These are phyloP conservation scores for Stichodactyla helianthus DNA, from an alignment of 64 coral and sea anemone genomes.

Conservation along the genomic window DNA sequence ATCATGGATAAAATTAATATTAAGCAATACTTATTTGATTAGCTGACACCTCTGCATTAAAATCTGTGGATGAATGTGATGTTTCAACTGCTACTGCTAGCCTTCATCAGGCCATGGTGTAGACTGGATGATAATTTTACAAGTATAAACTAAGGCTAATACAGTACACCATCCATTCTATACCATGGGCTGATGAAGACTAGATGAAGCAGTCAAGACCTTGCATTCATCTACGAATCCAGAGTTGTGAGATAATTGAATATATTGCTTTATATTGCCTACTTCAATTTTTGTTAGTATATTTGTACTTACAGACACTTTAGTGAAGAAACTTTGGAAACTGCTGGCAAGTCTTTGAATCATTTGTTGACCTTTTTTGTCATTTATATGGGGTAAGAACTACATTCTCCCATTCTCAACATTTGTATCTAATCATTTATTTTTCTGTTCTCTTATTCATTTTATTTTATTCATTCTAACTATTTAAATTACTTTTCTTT, in stretches of 20 bases:
- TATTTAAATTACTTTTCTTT: background rate
- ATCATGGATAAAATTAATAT: too few species aligned
- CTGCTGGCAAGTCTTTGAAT: constrained; percentile 61
- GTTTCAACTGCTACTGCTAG: too few species aligned
- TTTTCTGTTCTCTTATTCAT: background rate
- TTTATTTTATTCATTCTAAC: background rate
- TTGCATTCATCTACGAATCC: too few species aligned
- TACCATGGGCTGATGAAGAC: too few species aligned
- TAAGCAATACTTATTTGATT: too few species aligned
- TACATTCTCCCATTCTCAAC: background rate
- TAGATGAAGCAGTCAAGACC: too few species aligned
- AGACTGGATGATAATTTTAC: background rate
- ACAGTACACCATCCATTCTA: too few species aligned
- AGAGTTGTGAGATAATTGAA: too few species aligned
- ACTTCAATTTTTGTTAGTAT: too few species aligned
- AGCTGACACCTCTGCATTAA: background rate
- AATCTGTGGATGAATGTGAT: too few species aligned
- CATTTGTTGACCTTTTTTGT: constrained; percentile 89
- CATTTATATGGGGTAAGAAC: constrained; percentile 60
- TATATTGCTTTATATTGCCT: background rate
- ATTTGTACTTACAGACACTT: constrained; percentile 68
- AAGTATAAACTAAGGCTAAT: too few species aligned
- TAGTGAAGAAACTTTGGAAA: constrained; percentile 96
- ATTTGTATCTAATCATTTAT: background rate
- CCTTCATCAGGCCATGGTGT: too few species aligned